phyloP scores from a whole-genome alignment of 2,113 vertebrate genomes.

The Epinephelus cyanopodus region DNA sequence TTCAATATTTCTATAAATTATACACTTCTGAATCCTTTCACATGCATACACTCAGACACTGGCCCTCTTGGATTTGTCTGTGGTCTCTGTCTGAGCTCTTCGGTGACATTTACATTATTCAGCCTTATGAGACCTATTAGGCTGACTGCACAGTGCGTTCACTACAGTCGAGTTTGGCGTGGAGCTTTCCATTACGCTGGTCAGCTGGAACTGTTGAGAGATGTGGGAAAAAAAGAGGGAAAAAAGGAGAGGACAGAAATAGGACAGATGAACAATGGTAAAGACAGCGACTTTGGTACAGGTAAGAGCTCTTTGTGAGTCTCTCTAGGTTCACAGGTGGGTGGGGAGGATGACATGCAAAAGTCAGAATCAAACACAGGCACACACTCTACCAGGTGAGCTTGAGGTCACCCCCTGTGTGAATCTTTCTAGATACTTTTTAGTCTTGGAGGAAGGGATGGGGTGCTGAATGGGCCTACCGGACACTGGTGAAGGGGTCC shows the following conservation, averaged over 20 bases:
- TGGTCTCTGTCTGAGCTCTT: slow-evolving; percentile 19
- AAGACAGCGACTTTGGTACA: background rate
- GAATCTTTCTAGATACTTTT: background rate
- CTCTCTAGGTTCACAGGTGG: too few species aligned
- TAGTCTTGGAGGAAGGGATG: background rate
- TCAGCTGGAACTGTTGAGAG: slow-evolving; percentile 43
- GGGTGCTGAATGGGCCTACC: too few species aligned
- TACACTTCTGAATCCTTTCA: background rate
- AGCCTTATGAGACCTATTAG: slow-evolving; percentile 42
- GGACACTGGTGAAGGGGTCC: too few species aligned
- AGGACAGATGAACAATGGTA: slow-evolving; percentile 19
- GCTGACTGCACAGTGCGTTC: background rate
- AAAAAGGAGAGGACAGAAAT: background rate
- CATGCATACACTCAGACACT: background rate
- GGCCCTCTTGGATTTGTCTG: slow-evolving; percentile 6
- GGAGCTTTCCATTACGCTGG: slow-evolving; percentile 46
- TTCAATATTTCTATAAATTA: background rate
- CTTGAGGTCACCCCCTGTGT: background rate
- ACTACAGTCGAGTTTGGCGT: slow-evolving; percentile 36
- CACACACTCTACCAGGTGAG: too few species aligned
- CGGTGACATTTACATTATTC: slow-evolving; percentile 52
- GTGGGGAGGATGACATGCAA: too few species aligned
- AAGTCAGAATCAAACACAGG: too few species aligned
- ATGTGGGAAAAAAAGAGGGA: background rate
- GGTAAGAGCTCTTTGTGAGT: background rate